Conservation (phyloP, 2,113 vertebrate species). For the Oreotrochilus melanogaster region DNA sequence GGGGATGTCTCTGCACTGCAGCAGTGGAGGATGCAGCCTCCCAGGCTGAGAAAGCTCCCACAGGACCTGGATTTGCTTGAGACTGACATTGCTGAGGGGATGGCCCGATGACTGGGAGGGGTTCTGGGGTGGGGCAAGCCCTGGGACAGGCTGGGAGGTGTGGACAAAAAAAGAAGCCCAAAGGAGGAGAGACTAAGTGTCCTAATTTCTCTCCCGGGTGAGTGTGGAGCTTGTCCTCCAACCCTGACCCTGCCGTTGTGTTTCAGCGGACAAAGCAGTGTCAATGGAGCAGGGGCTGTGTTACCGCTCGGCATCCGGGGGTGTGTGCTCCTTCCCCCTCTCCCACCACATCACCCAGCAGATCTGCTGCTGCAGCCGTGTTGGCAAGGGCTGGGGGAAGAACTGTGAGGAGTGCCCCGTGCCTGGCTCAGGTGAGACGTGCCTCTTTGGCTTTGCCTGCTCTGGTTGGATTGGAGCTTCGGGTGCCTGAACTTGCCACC, state of each 20-base stretch:
- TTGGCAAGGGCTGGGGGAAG: conserved; percentile 95
- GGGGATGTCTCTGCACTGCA: background rate
- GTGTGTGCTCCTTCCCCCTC: conserved; percentile 88
- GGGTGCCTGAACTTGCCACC: background rate
- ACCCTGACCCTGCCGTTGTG: background rate
- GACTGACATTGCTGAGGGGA: background rate
- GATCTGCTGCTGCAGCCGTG: conserved; percentile 98
- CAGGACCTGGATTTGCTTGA: background rate
- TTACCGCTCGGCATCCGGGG: conserved; percentile 81
- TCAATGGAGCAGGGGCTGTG: conserved; percentile 88
- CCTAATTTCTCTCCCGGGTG: background rate
- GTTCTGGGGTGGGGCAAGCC: background rate
- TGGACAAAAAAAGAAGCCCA: background rate
- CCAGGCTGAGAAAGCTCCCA: background rate
- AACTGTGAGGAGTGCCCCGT: conserved; percentile 87
- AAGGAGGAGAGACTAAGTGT: background rate
- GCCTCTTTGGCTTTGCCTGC: background rate
- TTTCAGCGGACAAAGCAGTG: conserved; percentile 92
- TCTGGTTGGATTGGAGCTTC: background rate
- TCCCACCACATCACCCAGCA: conserved; percentile 93
- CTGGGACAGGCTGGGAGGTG: background rate
- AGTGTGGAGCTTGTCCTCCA: rapidly evolving
- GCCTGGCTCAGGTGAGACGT: conserved; percentile 86
- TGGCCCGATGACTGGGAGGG: rapidly evolving
- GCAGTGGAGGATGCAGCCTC: background rate